Percentiles rank a stretch among this genome's conserved stretches.
Conservation (phyloP, 1,140 invertebrate genomes). For the Agraylea sexmaculata region DNA sequence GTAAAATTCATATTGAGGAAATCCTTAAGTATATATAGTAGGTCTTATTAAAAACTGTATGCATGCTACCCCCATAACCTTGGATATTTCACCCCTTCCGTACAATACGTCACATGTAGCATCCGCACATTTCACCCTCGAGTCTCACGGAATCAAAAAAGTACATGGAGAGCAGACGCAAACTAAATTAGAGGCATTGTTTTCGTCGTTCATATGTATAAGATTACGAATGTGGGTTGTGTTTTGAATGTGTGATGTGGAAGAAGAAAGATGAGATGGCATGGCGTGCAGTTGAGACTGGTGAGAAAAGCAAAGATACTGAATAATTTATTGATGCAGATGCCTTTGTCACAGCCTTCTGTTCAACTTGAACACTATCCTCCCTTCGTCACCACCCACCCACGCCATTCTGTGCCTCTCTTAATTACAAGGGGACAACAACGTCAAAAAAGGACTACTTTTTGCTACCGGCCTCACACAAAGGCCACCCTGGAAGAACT, state of each 20-base stretch:
- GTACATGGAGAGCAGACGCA: background rate
- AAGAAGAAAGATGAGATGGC: too few species aligned
- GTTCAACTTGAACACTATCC: too few species aligned
- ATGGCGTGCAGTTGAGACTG: constrained; percentile 5
- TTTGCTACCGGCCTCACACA: too few species aligned
- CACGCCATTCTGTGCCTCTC: too few species aligned
- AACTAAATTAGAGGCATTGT: too few species aligned
- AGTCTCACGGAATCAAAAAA: background rate
- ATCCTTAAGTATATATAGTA: too few species aligned
- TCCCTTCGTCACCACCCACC: too few species aligned
- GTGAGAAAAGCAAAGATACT: constrained; percentile 16
- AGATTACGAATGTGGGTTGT: background rate
- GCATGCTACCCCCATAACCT: background rate
- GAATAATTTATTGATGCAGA: constrained; percentile 22
- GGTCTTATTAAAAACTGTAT: background rate
- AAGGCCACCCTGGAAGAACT: too few species aligned
- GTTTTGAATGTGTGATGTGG: background rate
- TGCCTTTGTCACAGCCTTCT: constrained; percentile 18
- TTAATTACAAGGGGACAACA: too few species aligned
- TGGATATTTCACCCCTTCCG: background rate
- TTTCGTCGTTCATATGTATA: background rate
- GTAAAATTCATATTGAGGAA: too few species aligned
- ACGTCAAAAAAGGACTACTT: too few species aligned
- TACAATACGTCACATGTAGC: background rate
- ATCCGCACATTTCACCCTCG: background rate